phyloP scores from a whole-genome alignment of 2,113 vertebrate species.

The Kryptolebias marmoratus region DNA sequence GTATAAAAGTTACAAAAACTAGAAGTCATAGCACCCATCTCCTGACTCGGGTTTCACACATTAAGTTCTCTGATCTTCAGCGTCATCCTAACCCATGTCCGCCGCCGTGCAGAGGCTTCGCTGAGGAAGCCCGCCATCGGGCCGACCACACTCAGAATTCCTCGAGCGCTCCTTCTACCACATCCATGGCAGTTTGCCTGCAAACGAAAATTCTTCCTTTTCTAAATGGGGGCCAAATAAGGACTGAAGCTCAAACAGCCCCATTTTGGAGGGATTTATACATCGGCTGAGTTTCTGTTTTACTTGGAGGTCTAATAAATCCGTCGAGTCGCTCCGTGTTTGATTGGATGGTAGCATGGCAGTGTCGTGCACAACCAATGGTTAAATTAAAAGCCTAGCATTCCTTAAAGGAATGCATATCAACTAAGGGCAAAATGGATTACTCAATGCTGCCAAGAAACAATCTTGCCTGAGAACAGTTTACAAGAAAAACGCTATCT shows the following conservation, averaged over 20 bases:
- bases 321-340: slow-evolving; percentile 23
- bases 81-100: slow-evolving; percentile 31
- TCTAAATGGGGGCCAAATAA: slow-evolving; percentile 70
- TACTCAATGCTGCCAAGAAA: slow-evolving; percentile 14
- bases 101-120: slow-evolving; percentile 57
- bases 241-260: slow-evolving; percentile 62
- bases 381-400: slow-evolving; percentile 4
- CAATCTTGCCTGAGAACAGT: slow-evolving; percentile 22
- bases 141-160: slow-evolving; percentile 63
- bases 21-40: no score
- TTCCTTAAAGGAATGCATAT: neutral
- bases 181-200: slow-evolving; percentile 65
- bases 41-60: no score
- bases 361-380: neutral
- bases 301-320: slow-evolving; percentile 61
- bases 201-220: slow-evolving; percentile 68
- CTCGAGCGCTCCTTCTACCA: slow-evolving; percentile 59
- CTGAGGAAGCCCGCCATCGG: slow-evolving; percentile 52
- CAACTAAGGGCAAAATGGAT: slow-evolving; percentile 17
- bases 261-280: slow-evolving; percentile 54
- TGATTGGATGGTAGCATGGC: slow-evolving; percentile 28
- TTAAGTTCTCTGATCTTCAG: slow-evolving; percentile 29
- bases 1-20: no score
- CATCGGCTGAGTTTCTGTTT: slow-evolving; percentile 62
- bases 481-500: slow-evolving; percentile 6